Conservation (phyloP, 2,113 vertebrate genomes). For the Sorex fumeus region DNA sequence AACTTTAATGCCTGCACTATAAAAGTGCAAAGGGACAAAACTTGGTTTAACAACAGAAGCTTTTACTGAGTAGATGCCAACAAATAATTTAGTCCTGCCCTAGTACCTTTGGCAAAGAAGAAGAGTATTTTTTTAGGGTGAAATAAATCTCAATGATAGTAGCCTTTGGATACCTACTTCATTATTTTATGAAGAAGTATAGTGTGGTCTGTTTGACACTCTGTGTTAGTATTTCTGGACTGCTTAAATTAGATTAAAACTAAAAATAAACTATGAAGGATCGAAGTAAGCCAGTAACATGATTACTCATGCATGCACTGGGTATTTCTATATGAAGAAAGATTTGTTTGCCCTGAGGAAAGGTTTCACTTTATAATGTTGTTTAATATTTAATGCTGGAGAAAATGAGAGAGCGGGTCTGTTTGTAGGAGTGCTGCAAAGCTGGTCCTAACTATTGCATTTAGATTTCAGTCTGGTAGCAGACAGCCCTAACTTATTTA, state of each 20-base stretch:
- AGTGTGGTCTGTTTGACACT: conserved; percentile 18
- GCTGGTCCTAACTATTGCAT: not conserved
- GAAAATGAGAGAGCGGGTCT: not conserved
- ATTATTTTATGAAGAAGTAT: conserved; percentile 59
- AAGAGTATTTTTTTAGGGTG: conserved; percentile 5
- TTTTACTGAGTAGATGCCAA: conserved; percentile 13
- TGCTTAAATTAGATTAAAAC: conserved; percentile 57
- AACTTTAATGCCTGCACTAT: conserved; percentile 9
- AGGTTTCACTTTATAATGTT: not conserved
- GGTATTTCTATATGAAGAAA: not conserved
- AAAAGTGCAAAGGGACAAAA: conserved; percentile 57
- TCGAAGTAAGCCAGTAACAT: conserved; percentile 26
- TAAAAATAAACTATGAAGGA: conserved; percentile 61
- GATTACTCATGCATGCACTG: not conserved
- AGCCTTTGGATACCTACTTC: not conserved
- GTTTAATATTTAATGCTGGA: conserved; percentile 49
- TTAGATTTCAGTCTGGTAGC: not conserved
- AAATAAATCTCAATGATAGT: conserved; percentile 57
- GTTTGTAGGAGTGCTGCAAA: not conserved
- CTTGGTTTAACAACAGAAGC: conserved; percentile 51
- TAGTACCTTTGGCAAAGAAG: not conserved
- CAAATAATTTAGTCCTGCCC: conserved; percentile 32
- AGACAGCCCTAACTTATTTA: conserved; percentile 1
- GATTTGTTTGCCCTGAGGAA: conserved; percentile 29
- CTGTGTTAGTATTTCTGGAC: conserved; percentile 44